Conservation (phyloP, 1,140 invertebrate species). For the Bombus terrestris region DNA sequence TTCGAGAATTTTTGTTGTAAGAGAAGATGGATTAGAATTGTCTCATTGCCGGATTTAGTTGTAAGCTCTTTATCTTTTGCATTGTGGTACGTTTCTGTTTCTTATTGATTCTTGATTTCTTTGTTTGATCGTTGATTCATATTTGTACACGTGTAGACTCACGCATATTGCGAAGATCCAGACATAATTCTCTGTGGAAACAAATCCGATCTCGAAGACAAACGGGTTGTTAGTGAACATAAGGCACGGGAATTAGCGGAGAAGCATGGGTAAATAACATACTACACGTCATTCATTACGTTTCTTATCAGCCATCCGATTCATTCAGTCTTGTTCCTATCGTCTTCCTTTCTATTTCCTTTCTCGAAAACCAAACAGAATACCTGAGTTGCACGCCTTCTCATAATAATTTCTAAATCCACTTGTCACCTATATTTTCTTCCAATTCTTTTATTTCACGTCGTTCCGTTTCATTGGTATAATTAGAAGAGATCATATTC, state of each 20-base stretch:
- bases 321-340: background rate
- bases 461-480: background rate
- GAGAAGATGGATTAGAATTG: background rate
- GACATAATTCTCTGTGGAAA: slow-evolving; percentile 98
- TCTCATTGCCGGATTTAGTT: background rate
- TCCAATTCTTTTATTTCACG: background rate
- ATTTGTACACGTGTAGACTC: slow-evolving; percentile 85
- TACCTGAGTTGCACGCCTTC: background rate
- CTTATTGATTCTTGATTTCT: slow-evolving; percentile 8
- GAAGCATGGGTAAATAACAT: slow-evolving; percentile 86
- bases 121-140: slow-evolving; percentile 32
- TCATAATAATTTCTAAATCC: background rate
- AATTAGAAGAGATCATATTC: background rate
- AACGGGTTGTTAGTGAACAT: slow-evolving; percentile 90
- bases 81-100: background rate
- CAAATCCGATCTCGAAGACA: slow-evolving; percentile 94
- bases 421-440: background rate
- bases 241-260: slow-evolving; percentile 92
- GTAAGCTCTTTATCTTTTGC: background rate
- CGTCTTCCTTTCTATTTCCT: background rate
- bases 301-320: background rate
- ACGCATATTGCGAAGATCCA: slow-evolving; percentile 97
- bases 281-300: background rate
- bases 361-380: background rate
- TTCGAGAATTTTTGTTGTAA: background rate